Base-by-base conservation (phyloP, 30 jellyfish, hydroid and myxozoan genomes). In the Pelagia noctiluca region DNA sequence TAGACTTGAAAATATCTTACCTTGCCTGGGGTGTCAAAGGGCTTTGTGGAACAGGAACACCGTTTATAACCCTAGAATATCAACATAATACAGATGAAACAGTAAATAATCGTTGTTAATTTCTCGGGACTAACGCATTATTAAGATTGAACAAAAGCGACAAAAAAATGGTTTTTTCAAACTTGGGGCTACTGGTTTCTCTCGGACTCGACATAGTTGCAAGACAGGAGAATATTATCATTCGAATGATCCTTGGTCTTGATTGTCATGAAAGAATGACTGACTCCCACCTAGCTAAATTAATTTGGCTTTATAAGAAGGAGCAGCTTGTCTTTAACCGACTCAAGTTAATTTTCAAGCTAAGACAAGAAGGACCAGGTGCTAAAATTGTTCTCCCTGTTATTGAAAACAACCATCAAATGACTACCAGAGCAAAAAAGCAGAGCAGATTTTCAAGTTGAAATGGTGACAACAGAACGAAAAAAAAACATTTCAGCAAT, bases 361-460 rank as follows among this genome's bases (percentile, higher is more conserved):
- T 53, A 76, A 76, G 88, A 53, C 37, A 53, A 52, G 88, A 78
- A 33, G 80, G 80, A 62, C 80, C 80, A 78, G 89, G 63, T 26
- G 78, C 89, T 78, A 78, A 28, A 78, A 34, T 62, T 78, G 80
- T 62, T 78, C 80, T 78, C 89, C 80, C 80, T 16, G 89, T 78
- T 78, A 24, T 78, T 34, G 80, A 78, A 78, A 78, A 78, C 80
- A 61, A 62, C 80, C 80, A 78, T 78, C 70, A 78, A 78, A 78
- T 78, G 89, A 61, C 89, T 35, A 61, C 89, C 42, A 78, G 89
- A 78, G 48, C 89, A 37, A 78, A 78, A n/a, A 78, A 4, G 89
- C 63, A 78, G 89, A 78, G 73, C 80, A 75, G 87, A 75, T 75
- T 75, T 75, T 32, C 33, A 75, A 75, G 87, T 75, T 75, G 76